These are phyloP conservation scores for Vulpes ferrilata DNA, from an alignment of 2,113 vertebrate genomes.

Conservation along the genomic window DNA sequence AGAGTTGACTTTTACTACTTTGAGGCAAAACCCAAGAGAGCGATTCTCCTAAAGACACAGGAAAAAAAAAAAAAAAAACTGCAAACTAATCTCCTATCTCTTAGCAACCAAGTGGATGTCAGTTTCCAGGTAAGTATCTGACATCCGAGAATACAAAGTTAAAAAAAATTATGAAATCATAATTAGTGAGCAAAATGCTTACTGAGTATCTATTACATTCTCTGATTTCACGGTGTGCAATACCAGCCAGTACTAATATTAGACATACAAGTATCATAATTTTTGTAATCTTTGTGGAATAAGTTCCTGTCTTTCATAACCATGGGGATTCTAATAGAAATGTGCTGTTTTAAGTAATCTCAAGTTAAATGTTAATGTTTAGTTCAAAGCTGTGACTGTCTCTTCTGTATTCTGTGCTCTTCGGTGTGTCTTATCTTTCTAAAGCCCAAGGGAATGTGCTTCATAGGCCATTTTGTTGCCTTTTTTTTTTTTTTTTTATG, in stretches of 20 bases:
- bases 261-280: not conserved
- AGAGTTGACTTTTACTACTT: slow-evolving; percentile 57
- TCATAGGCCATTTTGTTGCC: not conserved
- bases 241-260: slow-evolving; percentile 42
- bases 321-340: slow-evolving; percentile 34
- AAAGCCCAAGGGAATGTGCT: not conserved
- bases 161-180: slow-evolving; percentile 40
- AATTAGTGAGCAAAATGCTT: slow-evolving; percentile 62
- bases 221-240: slow-evolving; percentile 23
- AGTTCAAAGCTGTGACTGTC: not conserved
- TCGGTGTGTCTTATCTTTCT: not conserved
- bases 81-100: slow-evolving; percentile 55
- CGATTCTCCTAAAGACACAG: slow-evolving; percentile 40
- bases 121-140: slow-evolving; percentile 62
- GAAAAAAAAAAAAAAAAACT: slow-evolving; percentile 44
- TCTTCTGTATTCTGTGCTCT: not conserved
- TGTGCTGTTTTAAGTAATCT: not conserved
- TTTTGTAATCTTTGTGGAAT: slow-evolving; percentile 18
- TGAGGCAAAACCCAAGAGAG: slow-evolving; percentile 47
- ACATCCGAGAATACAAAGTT: slow-evolving; percentile 54
- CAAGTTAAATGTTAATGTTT: slow-evolving; percentile 51
- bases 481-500: not conserved
- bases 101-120: slow-evolving; percentile 69
- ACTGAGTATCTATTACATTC: slow-evolving; percentile 47
- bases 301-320: slow-evolving; percentile 18